Evolutionary conservation across 2,888 invertebrate genomes (phyloP), one percentile per base, ranked within the genome.

Genomic region (Agriopis aurantiaria): DNA sequence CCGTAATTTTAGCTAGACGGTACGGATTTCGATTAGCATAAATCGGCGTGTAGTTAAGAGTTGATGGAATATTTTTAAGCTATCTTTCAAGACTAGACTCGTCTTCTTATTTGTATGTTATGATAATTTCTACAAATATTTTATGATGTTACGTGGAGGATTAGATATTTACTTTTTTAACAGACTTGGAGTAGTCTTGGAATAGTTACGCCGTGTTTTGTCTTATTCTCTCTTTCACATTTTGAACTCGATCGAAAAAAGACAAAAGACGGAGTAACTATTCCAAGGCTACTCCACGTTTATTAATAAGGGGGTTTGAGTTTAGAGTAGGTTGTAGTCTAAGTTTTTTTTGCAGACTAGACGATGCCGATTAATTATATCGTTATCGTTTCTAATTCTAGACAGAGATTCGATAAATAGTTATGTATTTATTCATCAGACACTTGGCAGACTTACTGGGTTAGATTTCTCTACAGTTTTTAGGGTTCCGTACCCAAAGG

Each of bases 1-100:
- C 61, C 45, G 49, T 63, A 63, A 68, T 57, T 57, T 62, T 58
- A 33, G 56, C 62, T 58, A 49, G 51, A 62, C 43, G 10, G 52
- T 57, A 64, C 43, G 53, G 60, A 64, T 60, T 61, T 59, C 23
- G 61, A 55, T 61, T 49, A 40, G 58, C 70, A 55, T 69, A 56
- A 68, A 62, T 52, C 48, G 46, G 12, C 10, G 53, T 48, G 59
- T 41, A 14, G 23, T 17, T 49, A 58, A 52, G 40, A 33, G 58
- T 40, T 46, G 17, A 58, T 51, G 12, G 14, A 66, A 48, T n/a
- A 43, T 57, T 43, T 57, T 43, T 57, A 14, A 57, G 43, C 43
- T 41, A 41, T 14, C 5, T 4, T 33, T 33, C 33, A 33, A 33
- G 33, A 33, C 33, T 33, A 33, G 33, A 33, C 33, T 58, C 17